Conservation (phyloP, 2,888 invertebrate genomes). For the Lepidochitona cinerea region DNA sequence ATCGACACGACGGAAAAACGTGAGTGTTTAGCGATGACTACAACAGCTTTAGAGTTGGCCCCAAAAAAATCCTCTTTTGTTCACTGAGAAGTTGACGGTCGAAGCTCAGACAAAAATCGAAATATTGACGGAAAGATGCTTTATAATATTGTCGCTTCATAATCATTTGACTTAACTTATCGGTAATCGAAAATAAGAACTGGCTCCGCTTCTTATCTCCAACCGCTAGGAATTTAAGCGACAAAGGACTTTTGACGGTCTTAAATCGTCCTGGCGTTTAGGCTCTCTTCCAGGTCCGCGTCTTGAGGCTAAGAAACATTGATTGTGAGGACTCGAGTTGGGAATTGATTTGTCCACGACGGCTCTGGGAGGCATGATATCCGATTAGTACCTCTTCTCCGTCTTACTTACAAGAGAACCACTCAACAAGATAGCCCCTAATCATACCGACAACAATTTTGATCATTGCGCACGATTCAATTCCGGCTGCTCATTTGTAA, state of each 20-base stretch:
- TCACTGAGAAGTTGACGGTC: neutral
- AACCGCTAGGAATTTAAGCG: neutral
- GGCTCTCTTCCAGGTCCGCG: neutral
- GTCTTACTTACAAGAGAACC: neutral
- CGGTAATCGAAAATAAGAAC: neutral
- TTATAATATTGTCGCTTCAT: neutral
- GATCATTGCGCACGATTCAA: neutral
- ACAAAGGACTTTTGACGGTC: neutral
- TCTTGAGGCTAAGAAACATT: neutral
- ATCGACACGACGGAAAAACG: neutral
- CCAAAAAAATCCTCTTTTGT: neutral
- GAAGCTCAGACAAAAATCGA: neutral
- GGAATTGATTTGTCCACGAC: neutral
- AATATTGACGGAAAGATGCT: neutral
- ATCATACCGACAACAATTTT: neutral
- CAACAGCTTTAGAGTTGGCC: neutral
- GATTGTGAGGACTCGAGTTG: neutral
- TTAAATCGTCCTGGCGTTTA: neutral
- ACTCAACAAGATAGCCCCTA: neutral
- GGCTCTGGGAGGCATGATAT: neutral
- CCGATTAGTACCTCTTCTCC: neutral
- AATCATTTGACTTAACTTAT: slow-evolving; percentile 3
- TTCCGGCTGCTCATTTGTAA: neutral
- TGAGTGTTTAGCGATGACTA: neutral
- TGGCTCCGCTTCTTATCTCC: neutral